Conservation (phyloP, 2,113 vertebrate species). For the Microcebus jonahi region DNA sequence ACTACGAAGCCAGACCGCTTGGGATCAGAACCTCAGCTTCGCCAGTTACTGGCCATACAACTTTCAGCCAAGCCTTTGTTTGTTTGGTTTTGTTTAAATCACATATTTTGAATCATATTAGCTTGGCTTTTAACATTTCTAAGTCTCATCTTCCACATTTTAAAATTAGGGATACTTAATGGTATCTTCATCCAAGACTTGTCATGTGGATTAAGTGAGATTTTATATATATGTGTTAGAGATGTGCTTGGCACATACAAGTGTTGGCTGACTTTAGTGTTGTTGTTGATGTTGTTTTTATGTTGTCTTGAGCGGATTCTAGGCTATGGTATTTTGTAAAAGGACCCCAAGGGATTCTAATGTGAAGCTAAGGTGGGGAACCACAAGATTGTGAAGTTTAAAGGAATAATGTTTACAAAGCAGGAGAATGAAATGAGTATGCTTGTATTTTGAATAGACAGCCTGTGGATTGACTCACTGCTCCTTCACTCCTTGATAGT, state of each 20-base stretch:
- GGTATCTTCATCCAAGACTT: neutral
- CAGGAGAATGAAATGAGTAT: neutral
- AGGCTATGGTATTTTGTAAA: neutral
- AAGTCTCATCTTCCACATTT: neutral
- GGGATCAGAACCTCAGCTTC: neutral
- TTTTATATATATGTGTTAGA: neutral
- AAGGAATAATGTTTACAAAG: constrained; percentile 8
- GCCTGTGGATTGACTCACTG: neutral
- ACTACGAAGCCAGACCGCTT: neutral
- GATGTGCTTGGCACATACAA: neutral
- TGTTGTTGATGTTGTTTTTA: neutral
- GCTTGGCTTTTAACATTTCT: neutral
- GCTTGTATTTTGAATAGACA: neutral
- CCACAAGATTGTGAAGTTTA: neutral
- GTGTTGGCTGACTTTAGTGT: neutral
- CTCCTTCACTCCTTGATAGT: neutral
- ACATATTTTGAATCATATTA: neutral
- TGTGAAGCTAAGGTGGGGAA: neutral
- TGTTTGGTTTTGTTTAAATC: neutral
- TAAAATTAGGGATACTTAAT: neutral
- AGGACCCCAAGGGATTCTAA: neutral
- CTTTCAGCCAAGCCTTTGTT: neutral
- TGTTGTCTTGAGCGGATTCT: neutral
- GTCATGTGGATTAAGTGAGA: neutral
- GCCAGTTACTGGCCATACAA: neutral